Base-by-base conservation (phyloP, 1,140 invertebrate genomes). In the Ectropis grisescens region DNA sequence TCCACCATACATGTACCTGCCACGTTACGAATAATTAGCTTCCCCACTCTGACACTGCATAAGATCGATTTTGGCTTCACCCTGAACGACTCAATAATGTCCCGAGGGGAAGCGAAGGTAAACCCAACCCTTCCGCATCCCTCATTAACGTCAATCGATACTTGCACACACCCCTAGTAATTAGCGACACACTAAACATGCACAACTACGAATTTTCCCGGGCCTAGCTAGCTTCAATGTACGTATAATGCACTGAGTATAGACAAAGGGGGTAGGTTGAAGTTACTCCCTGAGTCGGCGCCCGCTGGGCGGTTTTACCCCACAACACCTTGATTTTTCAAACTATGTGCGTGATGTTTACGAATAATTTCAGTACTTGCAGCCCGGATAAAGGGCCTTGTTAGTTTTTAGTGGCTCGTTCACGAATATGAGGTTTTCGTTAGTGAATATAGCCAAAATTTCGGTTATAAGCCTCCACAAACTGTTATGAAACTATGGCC, bases 241-340 rank as follows among this genome's bases (percentile, higher is more conserved):
- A 50, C 33, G 31, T 69, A 69, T 72, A 67, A 59, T 70, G 66
- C 64, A 71, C 52, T 64, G 48, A 58, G 58, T 69, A 69, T 68
- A 67, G 45, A 29, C 22, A 39, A 39, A 19, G 14, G 27, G 33
- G 37, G 41, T 26, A 25, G 31, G 33, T n/a, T n/a, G n/a, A n/a
- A n/a, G n/a, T n/a, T n/a, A 19, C 16, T 8, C 16, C 16, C 16
- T 19, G n/a, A n/a, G n/a, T n/a, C n/a, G n/a, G 3, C 16, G 3
- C 34, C 29, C 31, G 37, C 19, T 38, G 45, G 38, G n/a, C 16
- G 47, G 44, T 29, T 37, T 32, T 35, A 28, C 47, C 41, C 41
- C 36, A 55, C 13, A 42, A 47, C 49, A 61, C 58, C 58, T 61
- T 67, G 62, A 70, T 67, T 70, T 56, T 53, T 58, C 34, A 33